A percentile compares a stretch with the other conserved stretches of the same genome.
phyloP scores from a whole-genome alignment of 1,140 invertebrate species.

The Drosophila ficusphila region DNA sequence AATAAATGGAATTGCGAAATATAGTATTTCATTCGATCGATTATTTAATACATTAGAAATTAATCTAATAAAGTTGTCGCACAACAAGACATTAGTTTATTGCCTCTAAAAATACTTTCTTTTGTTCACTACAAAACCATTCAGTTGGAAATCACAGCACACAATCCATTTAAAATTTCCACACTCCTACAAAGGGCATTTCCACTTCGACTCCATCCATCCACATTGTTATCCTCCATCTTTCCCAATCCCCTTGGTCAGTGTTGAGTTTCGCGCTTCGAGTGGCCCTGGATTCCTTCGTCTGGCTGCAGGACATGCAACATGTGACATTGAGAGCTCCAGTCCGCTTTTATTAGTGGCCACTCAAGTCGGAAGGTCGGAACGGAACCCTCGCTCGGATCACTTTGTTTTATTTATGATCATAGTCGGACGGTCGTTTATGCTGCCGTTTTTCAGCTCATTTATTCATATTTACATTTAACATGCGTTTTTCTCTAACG shows the following conservation, averaged over 20 bases:
- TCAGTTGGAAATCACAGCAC: conserved; percentile 16
- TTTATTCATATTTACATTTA: conserved; percentile 83
- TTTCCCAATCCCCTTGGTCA: conserved; percentile 21
- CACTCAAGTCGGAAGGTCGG: conserved; percentile 1
- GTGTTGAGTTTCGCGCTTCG: conserved; percentile 80
- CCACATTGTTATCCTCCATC: not conserved
- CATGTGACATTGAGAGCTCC: conserved; percentile 77
- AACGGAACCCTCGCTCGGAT: conserved; percentile 11
- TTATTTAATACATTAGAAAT: not conserved
- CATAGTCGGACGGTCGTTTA: not conserved
- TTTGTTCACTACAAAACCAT: not conserved
- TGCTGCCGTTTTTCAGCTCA: conserved; percentile 69
- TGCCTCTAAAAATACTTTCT: not conserved
- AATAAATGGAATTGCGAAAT: conserved; percentile 18
- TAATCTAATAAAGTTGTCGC: not conserved
- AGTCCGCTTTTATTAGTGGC: conserved; percentile 16
- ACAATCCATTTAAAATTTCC: conserved; percentile 1
- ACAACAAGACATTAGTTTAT: conserved; percentile 17
- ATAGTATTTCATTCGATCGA: not conserved
- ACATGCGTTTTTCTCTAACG: conserved; percentile 76
- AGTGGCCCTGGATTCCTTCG: conserved; percentile 59
- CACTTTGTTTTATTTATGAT: conserved; percentile 47
- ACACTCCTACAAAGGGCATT: conserved; percentile 16
- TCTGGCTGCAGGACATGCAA: conserved; percentile 71
- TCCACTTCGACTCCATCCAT: conserved; percentile 6